These are phyloP conservation scores for Prochilodus magdalenae DNA, from an alignment of 2,113 vertebrate species.

Conservation along the genomic window DNA sequence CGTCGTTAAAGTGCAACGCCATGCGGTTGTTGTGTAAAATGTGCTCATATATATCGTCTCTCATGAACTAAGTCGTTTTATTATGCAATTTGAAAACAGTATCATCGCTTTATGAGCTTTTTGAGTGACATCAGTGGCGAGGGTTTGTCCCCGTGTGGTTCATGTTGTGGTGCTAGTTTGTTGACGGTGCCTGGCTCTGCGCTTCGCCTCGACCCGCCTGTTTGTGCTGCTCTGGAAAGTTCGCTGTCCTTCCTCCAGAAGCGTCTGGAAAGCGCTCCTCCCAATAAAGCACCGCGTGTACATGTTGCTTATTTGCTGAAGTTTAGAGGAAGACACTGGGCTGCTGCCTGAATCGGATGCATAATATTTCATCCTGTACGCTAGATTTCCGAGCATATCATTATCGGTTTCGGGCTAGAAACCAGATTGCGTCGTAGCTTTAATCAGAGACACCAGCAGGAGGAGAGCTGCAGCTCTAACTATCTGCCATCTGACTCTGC, in stretches of 20 bases:
- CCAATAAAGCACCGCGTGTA: background rate
- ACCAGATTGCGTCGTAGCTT: no score
- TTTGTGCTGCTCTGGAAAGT: conserved; percentile 76
- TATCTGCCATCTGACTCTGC: background rate
- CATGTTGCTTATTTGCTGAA: background rate
- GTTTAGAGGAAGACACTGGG: background rate
- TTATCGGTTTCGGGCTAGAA: no score
- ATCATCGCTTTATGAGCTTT: background rate
- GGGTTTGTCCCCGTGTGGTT: background rate
- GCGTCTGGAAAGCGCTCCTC: background rate
- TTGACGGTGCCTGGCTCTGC: conserved; percentile 9
- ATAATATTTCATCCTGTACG: background rate
- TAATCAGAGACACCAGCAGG: no score
- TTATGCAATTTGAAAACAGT: background rate
- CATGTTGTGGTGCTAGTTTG: background rate
- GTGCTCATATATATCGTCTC: no score
- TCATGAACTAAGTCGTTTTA: background rate
- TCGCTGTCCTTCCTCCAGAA: conserved; percentile 67
- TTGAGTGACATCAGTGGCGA: no score
- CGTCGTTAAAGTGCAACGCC: background rate
- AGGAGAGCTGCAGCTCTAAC: no score
- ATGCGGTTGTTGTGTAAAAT: background rate
- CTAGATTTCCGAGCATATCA: no score
- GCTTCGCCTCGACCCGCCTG: conserved; percentile 4
- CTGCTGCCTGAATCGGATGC: background rate